phyloP scores from a whole-genome alignment of 2,888 invertebrate species.

The Pollenia labialis region DNA sequence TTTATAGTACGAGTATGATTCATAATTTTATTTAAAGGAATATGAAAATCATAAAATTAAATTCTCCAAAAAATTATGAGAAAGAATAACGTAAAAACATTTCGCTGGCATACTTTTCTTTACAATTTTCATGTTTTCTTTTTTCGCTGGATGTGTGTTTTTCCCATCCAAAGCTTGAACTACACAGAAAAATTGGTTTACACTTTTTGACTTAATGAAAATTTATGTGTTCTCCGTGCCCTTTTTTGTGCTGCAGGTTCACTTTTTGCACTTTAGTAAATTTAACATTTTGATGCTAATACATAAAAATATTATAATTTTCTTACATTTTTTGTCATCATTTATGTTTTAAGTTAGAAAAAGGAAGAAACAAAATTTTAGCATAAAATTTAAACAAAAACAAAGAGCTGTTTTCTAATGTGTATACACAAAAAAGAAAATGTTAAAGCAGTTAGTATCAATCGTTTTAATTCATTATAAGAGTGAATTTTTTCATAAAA shows the following conservation, averaged over 20 bases:
- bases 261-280: slow-evolving; percentile 16
- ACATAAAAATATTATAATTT: slow-evolving; percentile 17
- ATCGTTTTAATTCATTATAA: too few relatives aligned
- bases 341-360: not conserved
- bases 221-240: slow-evolving; percentile 50
- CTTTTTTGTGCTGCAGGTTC: not conserved
- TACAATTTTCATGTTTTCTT: not conserved
- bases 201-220: slow-evolving; percentile 65
- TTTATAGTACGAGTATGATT: slow-evolving; percentile 1
- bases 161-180: slow-evolving; percentile 16
- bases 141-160: not conserved
- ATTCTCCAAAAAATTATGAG: slow-evolving; percentile 43
- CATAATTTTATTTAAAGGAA: slow-evolving; percentile 48
- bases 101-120: not conserved
- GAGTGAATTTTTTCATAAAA: too few relatives aligned
- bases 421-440: too few relatives aligned
- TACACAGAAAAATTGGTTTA: slow-evolving; percentile 44
- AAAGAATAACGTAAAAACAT: slow-evolving; percentile 38
- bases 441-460: too few relatives aligned
- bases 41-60: slow-evolving; percentile 51
- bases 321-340: not conserved
- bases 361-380: not conserved
- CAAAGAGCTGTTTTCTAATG: not conserved
- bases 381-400: not conserved
- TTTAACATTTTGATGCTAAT: slow-evolving; percentile 23